Evolutionary conservation across 1,140 invertebrate genomes (phyloP), one percentile per base, ranked within the genome.

Genomic region (Melanaphis sacchari): DNA sequence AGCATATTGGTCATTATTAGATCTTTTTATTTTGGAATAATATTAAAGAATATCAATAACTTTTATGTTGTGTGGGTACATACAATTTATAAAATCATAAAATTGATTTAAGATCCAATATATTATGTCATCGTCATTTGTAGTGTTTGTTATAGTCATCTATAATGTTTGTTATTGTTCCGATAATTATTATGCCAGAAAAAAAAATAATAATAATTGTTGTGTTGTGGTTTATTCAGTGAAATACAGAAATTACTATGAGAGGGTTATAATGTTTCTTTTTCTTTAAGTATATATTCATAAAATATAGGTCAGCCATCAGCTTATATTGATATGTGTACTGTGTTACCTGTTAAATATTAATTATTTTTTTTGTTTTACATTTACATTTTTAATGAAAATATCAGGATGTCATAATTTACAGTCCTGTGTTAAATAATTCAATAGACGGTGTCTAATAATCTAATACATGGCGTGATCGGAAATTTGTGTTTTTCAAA

Each of bases 371-470:
- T 76, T 76, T 76, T n/a, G 31, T n/a, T 76, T 76, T 76, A 36
- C 59, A 76, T 76, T 76, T 76, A 76, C 59, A 76, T 76, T 76
- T 76, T 76, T 76, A 76, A 76, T 76, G 59, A 76, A 76, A 76
- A n/a, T 76, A 76, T 76, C 59, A n/a, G 59, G 59, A 76, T 76
- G 59, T 76, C 59, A 76, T 76, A 76, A 76, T n/a, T 76, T 76
- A 76, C 31, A 18, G 59, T 76, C 59, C 59, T 21, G 31, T 18
- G 31, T 76, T 76, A n/a, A 76, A 76, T 76, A n/a, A 76, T 76
- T 76, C 59, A 76, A 5, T 76, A 76, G 59, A 76, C 15, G 15
- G 11, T n/a, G 46, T 2, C 15, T 76, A 59, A n/a, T 76, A 76
- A n/a, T 76, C 31, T 18, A n/a, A 76, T 59, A 59, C 26, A 59